These are phyloP conservation scores for Muntiacus reevesi DNA, from an alignment of 2,113 vertebrate genomes.

Conservation along the genomic window DNA sequence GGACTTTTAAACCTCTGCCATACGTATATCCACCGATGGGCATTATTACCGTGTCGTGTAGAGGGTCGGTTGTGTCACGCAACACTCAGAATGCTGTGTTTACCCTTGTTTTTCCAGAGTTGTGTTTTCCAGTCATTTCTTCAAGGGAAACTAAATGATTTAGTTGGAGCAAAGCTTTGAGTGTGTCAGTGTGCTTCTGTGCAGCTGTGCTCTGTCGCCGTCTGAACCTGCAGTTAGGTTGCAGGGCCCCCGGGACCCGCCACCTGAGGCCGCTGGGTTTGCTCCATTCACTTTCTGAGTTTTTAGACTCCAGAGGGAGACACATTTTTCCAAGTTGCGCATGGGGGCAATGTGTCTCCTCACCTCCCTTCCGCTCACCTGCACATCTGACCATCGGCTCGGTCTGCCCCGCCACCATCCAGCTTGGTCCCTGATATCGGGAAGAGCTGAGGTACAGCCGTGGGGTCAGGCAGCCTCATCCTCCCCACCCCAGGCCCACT, in stretches of 20 bases:
- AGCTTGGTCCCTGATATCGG: rapidly evolving
- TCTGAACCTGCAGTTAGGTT: constrained; percentile 42
- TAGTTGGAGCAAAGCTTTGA: constrained; percentile 56
- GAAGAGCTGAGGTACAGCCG: background rate
- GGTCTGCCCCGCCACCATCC: background rate
- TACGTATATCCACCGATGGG: constrained; percentile 91
- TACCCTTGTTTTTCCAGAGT: constrained; percentile 83
- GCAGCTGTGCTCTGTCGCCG: constrained; percentile 44
- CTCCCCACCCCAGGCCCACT: background rate
- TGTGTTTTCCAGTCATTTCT: constrained; percentile 78
- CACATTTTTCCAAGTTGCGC: rapidly evolving
- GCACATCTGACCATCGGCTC: rapidly evolving
- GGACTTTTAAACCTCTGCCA: constrained; percentile 88
- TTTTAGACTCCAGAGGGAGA: background rate
- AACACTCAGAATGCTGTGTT: constrained; percentile 83
- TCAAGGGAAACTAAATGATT: constrained; percentile 79
- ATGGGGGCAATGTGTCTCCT: background rate
- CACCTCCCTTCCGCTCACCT: background rate
- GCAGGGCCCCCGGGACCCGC: background rate
- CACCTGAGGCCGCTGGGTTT: rapidly evolving
- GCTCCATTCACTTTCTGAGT: background rate
- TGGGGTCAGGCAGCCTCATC: background rate
- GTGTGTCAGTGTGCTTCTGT: constrained; percentile 64
- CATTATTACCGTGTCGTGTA: constrained; percentile 93
- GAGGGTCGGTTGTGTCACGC: constrained; percentile 85